Evolutionary conservation across 1,140 invertebrate species (phyloP), one percentile per base, ranked within the genome.

Genomic region (Pseudomyrmex cubaensis): DNA sequence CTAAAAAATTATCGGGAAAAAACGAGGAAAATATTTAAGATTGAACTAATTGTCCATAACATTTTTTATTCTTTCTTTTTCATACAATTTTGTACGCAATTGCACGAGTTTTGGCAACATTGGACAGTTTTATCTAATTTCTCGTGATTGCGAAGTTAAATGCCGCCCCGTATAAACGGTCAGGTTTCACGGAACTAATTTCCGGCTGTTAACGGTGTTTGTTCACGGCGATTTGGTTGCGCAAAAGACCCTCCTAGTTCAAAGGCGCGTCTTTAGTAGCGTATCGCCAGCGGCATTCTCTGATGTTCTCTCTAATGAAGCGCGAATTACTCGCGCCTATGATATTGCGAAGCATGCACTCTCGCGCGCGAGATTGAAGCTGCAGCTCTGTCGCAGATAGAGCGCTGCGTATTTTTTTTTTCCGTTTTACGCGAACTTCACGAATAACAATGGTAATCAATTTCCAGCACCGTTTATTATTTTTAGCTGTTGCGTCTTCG

Each of bases 271-370:
- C 76, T 70, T 70, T 25, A 59, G 17, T 15, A 61, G 56, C 74
- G 52, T 74, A 75, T 84, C 56, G 61, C 61, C 73, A 78, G 50
- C 52, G 50, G 74, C 15, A 44, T 63, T 86, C 44, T 74, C 66
- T 66, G 83, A 85, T 72, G 56, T 59, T 17, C 56, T 61, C 1
- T 35, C 20, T 56, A 72, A 69, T 56, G 69, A 84, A 69, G 20
- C 76, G 62, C 50, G 85, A 87, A 73, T 86, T 83, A 56, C 80
- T 56, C 20, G n/a, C 20, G n/a, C n/a, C 22, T 48, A 22, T 35
- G 35, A 35, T 35, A 35, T 46, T 9, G 48, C 9, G 15, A 44
- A 69, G 50, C 66, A 46, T 22, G 46, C 25, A 54, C 50, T 56
- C 25, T 50, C 44, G 20, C 20, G 20, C 20, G 20, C 20, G 56